These are phyloP conservation scores for Leptogaster cylindrica DNA, from an alignment of 2,888 invertebrate genomes.

Conservation along the genomic window DNA sequence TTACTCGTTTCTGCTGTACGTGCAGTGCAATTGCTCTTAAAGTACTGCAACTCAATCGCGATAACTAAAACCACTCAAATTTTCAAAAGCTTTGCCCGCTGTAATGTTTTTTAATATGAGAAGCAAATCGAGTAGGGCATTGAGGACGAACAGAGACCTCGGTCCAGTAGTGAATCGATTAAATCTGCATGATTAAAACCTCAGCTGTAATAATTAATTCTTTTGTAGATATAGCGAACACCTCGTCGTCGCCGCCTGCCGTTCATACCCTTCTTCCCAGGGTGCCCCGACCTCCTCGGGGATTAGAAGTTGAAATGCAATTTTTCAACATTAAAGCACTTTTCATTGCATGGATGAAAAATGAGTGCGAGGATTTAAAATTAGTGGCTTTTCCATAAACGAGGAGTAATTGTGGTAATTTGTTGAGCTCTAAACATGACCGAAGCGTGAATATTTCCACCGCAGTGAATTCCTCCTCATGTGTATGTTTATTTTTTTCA, in stretches of 20 bases:
- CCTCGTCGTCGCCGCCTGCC: background rate
- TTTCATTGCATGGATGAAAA: constrained; percentile 21
- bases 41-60: too few species aligned
- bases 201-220: constrained; percentile 35
- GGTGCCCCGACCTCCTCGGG: background rate
- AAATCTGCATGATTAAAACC: constrained; percentile 28
- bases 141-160: too few species aligned
- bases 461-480: too few species aligned
- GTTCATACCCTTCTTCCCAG: background rate
- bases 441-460: constrained; percentile 27
- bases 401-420: constrained; percentile 28
- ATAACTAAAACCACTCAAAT: background rate
- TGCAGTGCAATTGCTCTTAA: too few species aligned
- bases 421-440: constrained; percentile 30
- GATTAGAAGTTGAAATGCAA: constrained; percentile 34
- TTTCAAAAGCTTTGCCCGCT: background rate
- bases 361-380: constrained; percentile 32
- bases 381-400: constrained; percentile 35
- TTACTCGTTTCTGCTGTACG: too few species aligned
- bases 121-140: too few species aligned
- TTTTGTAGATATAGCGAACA: background rate
- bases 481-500: too few species aligned
- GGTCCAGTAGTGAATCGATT: constrained; percentile 30
- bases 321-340: constrained; percentile 28
- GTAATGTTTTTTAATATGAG: too few species aligned